A percentile compares a stretch with the other conserved stretches of the same genome.
Conservation (phyloP, 2,797 vertebrate genomes). For the Sparidentex hasta region DNA sequence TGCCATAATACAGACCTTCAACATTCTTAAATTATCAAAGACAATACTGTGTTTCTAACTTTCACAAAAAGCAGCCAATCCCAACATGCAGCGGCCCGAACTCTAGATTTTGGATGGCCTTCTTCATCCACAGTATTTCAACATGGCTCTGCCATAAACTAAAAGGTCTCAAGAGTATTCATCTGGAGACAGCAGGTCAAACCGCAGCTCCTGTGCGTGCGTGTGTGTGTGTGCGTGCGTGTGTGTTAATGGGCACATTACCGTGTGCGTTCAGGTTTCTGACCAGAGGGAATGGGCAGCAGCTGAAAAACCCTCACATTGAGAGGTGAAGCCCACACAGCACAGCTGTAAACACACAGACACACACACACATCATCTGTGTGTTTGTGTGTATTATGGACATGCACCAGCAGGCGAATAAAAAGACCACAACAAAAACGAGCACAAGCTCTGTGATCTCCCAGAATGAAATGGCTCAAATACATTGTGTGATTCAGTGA, state of each 20-base stretch:
- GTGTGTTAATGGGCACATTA: background rate
- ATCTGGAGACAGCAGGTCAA: constrained; percentile 43
- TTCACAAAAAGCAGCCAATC: constrained; percentile 17
- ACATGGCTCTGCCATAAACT: constrained; percentile 30
- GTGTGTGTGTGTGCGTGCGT: background rate
- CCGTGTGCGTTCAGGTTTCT: constrained; percentile 21
- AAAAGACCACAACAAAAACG: constrained; percentile 74
- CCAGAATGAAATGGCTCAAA: constrained; percentile 55
- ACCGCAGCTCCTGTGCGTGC: constrained; percentile 34
- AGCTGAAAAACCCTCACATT: constrained; percentile 41
- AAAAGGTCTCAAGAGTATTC: constrained; percentile 33
- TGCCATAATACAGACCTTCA: background rate
- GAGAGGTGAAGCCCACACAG: constrained; percentile 54
- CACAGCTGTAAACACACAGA: constrained; percentile 60
- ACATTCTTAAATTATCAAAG: constrained; percentile 7
- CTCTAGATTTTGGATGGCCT: constrained; percentile 12
- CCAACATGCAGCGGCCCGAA: constrained; percentile 5
- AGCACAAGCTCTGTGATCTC: constrained; percentile 73
- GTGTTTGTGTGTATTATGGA: constrained; percentile 57
- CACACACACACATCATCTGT: constrained; percentile 24
- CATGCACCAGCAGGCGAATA: constrained; percentile 66
- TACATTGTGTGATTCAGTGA: constrained; percentile 55
- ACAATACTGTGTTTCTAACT: constrained; percentile 1
- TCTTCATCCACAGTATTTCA: constrained; percentile 38
- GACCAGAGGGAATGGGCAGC: constrained; percentile 32